These are phyloP conservation scores for Turnix velox DNA, from an alignment of 2,113 vertebrate genomes.

Conservation along the genomic window DNA sequence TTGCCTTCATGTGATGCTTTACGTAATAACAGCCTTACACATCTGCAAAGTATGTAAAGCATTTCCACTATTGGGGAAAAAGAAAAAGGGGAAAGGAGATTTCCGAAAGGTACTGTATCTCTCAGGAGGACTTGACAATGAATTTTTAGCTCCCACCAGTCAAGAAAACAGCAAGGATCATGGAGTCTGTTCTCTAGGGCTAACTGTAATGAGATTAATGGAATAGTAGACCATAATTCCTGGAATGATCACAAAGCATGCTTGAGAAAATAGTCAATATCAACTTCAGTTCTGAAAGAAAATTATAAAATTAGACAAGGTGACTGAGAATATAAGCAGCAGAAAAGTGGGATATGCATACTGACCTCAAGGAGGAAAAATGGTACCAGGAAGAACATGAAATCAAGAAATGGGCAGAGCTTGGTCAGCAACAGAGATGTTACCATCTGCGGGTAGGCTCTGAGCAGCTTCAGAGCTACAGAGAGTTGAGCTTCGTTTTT, in stretches of 20 bases:
- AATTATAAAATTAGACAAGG: neutral
- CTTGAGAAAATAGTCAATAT: neutral
- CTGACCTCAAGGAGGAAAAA: neutral
- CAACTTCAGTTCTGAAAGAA: neutral
- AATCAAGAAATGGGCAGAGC: neutral
- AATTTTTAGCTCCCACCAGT: neutral
- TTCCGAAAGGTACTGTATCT: constrained; percentile 5
- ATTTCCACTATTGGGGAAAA: constrained; percentile 28
- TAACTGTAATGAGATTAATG: neutral
- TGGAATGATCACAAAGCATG: neutral
- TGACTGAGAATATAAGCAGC: neutral
- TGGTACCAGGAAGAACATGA: neutral
- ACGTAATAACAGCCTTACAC: constrained; percentile 56
- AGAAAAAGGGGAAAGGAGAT: neutral
- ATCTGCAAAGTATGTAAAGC: constrained; percentile 51
- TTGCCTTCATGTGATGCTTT: constrained; percentile 47
- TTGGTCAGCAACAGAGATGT: neutral
- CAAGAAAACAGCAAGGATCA: neutral
- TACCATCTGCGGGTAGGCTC: neutral
- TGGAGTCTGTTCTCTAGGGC: neutral
- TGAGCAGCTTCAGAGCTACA: neutral
- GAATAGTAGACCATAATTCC: neutral
- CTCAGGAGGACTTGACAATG: neutral
- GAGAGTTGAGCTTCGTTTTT: neutral
- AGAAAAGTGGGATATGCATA: neutral